phyloP scores from a whole-genome alignment of 1,140 invertebrate species.

The Drosophila burlai region DNA sequence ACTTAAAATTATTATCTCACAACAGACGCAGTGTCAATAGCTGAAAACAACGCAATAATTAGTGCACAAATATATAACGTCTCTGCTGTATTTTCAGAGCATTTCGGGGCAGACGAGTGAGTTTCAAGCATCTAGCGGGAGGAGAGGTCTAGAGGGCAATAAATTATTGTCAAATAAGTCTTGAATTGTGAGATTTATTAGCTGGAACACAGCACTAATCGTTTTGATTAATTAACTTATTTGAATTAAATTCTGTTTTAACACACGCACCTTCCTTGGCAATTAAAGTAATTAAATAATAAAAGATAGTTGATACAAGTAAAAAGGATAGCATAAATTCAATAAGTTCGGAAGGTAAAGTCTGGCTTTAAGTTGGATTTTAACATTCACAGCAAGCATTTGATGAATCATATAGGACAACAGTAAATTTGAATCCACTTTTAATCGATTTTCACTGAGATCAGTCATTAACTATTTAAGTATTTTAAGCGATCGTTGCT shows the following conservation, averaged over 20 bases:
- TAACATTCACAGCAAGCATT: background rate
- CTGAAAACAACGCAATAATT: slow-evolving; percentile 56
- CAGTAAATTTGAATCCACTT: background rate
- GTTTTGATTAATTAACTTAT: slow-evolving; percentile 1
- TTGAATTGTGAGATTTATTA: background rate
- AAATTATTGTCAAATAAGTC: background rate
- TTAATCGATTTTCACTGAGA: no score
- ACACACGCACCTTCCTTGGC: background rate
- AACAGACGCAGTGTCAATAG: slow-evolving; percentile 52
- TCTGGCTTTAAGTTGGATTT: background rate
- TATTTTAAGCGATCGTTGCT: background rate
- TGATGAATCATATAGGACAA: no score
- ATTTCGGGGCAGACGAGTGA: background rate
- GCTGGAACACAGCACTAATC: background rate
- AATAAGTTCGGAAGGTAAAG: no score
- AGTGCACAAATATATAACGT: slow-evolving; percentile 28
- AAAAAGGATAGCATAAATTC: no score
- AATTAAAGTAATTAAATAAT: background rate
- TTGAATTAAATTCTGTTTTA: background rate
- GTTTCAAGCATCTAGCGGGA: background rate
- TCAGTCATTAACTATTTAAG: background rate
- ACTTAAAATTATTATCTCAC: slow-evolving; percentile 56
- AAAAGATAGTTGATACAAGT: background rate
- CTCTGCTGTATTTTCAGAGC: slow-evolving; percentile 12
- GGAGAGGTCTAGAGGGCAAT: no score